Evolutionary conservation across 2,888 invertebrate genomes (phyloP).

Genomic region (Eupelmus urozonus): DNA sequence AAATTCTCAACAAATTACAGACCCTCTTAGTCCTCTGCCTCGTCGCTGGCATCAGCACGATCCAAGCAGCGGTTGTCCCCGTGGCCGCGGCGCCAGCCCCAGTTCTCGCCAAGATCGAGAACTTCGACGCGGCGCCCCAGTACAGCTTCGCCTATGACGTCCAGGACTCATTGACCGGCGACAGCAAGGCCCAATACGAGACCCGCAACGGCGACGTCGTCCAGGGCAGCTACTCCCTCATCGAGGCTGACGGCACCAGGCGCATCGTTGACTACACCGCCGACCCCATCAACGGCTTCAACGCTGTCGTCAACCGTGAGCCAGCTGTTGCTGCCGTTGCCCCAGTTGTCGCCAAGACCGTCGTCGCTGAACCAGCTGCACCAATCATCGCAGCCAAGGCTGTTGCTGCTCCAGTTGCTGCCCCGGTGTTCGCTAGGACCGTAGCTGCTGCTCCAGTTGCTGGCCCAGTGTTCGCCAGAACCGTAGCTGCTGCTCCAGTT

Average conservation of each 20-base stretch:
- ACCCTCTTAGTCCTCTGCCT: constrained; percentile 76
- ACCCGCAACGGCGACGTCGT: constrained; percentile 73
- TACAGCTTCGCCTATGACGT: constrained; percentile 74
- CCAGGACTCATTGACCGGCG: constrained; percentile 72
- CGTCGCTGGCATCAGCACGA: constrained; percentile 83
- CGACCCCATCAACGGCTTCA: constrained; percentile 65
- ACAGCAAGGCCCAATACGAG: constrained; percentile 74
- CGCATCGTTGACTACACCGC: constrained; percentile 74
- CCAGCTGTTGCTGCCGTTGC: constrained; percentile 59
- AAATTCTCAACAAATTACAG: constrained; percentile 32
- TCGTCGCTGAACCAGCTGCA: constrained; percentile 33
- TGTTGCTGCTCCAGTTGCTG: constrained; percentile 32
- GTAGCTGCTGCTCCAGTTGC: constrained; percentile 35
- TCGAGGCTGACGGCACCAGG: constrained; percentile 73
- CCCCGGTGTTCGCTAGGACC: constrained; percentile 54
- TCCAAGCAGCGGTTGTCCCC: constrained; percentile 77
- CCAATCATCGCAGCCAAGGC: constrained; percentile 33
- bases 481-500: constrained; percentile 50
- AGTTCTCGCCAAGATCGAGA: constrained; percentile 68
- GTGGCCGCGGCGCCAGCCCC: constrained; percentile 63
- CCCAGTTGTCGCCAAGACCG: constrained; percentile 24
- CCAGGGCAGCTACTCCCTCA: constrained; percentile 73
- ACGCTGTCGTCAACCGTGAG: constrained; percentile 60
- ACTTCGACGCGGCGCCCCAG: constrained; percentile 69
- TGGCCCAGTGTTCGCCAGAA: constrained; percentile 47